Evolutionary conservation across 2,797 vertebrate species (phyloP).

Genomic region (Amblyraja radiata): DNA sequence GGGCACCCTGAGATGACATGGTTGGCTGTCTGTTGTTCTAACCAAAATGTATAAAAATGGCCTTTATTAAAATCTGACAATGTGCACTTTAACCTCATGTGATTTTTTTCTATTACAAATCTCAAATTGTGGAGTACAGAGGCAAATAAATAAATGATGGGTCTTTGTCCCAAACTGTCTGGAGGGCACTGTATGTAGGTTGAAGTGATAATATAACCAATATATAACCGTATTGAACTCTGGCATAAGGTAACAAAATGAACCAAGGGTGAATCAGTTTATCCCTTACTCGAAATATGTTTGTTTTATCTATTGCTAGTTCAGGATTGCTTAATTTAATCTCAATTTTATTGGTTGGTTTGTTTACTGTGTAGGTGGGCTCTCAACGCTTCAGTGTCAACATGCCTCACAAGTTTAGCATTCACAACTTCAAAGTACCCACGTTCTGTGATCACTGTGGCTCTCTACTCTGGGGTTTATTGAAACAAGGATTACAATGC

Average conservation of each 20-base stretch:
- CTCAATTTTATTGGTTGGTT: neutral
- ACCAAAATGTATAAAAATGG: too few species aligned
- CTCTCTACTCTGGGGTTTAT: constrained; percentile 87
- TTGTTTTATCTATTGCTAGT: neutral
- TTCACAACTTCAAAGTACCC: constrained; percentile 94
- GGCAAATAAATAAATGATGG: too few species aligned
- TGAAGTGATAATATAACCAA: neutral
- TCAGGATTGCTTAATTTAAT: neutral
- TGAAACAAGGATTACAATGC: constrained; percentile 92
- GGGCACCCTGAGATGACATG: too few species aligned
- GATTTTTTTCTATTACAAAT: too few species aligned
- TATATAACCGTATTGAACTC: neutral
- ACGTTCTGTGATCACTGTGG: constrained; percentile 97
- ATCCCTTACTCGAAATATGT: too few species aligned
- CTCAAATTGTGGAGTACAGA: too few species aligned
- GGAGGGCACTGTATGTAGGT: neutral
- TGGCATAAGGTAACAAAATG: neutral
- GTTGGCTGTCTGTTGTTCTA: too few species aligned
- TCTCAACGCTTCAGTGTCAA: constrained; percentile 92
- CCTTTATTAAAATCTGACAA: too few species aligned
- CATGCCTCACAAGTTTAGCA: constrained; percentile 91
- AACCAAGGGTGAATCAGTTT: neutral
- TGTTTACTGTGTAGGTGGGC: constrained; percentile 70
- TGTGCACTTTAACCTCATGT: too few species aligned
- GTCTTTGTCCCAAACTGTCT: too few species aligned